Percentiles rank a stretch among this genome's conserved stretches.
These are phyloP conservation scores for Eidolon dupreanum DNA, from an alignment of 2,797 vertebrate genomes.

Conservation along the genomic window DNA sequence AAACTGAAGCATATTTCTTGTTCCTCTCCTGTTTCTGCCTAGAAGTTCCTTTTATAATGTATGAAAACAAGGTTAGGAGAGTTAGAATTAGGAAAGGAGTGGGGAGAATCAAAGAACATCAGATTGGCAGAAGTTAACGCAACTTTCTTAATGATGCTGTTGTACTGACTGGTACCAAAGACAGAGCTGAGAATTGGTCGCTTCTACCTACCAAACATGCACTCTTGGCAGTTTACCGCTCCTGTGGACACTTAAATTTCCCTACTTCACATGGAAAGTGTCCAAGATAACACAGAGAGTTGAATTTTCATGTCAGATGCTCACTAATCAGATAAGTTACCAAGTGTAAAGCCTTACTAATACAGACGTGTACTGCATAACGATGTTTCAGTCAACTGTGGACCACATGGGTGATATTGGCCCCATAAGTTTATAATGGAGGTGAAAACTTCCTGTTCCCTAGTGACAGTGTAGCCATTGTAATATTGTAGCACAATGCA, in stretches of 20 bases:
- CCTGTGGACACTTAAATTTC: neutral
- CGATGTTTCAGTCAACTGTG: neutral
- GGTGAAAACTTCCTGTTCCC: neutral
- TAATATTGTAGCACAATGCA: neutral
- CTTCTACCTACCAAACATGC: neutral
- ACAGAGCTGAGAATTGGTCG: neutral
- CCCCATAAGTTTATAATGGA: neutral
- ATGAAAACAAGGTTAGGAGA: slow-evolving; percentile 1
- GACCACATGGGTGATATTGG: neutral
- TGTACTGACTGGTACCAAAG: neutral
- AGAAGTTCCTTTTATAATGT: neutral
- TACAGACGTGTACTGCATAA: neutral
- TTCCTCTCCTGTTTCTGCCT: slow-evolving; percentile 20
- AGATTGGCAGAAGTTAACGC: neutral
- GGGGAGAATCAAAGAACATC: neutral
- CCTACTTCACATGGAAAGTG: neutral
- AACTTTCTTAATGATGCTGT: neutral
- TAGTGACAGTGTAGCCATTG: neutral
- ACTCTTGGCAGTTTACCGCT: neutral
- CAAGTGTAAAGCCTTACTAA: neutral
- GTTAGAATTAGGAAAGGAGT: neutral
- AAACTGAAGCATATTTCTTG: slow-evolving; percentile 47
- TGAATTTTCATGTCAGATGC: neutral
- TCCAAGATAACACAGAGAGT: neutral
- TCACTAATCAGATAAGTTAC: neutral